Percentiles rank a stretch among this genome's conserved stretches.
These are phyloP conservation scores for Cetonia aurata DNA, from an alignment of 2,888 invertebrate genomes.

Conservation along the genomic window DNA sequence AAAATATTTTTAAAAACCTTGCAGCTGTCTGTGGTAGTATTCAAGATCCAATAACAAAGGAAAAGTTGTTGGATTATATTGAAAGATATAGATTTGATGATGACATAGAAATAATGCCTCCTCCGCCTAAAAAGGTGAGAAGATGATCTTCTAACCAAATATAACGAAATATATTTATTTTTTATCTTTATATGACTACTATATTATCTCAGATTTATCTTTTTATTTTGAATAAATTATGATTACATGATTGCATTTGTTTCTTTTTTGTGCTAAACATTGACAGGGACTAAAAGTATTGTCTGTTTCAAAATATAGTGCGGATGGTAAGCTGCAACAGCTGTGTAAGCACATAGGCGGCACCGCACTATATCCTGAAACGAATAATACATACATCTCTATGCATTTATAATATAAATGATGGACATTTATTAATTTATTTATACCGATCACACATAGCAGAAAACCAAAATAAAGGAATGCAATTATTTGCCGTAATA, in stretches of 20 bases:
- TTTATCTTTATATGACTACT: conserved; percentile 39
- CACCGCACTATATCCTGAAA: too few species aligned
- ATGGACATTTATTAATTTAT: too few species aligned
- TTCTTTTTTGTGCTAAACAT: too few species aligned
- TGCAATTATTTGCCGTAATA: too few species aligned
- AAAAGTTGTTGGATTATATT: conserved; percentile 81
- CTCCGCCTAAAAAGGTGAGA: conserved; percentile 70
- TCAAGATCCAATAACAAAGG: conserved; percentile 85
- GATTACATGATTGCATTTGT: not conserved
- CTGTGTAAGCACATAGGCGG: too few species aligned
- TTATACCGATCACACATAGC: too few species aligned
- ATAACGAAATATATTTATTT: conserved; percentile 41
- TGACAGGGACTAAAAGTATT: too few species aligned
- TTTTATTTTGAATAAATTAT: conserved; percentile 43
- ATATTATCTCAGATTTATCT: conserved; percentile 28
- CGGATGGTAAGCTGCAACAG: too few species aligned
- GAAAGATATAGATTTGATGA: conserved; percentile 74
- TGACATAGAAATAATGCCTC: conserved; percentile 80
- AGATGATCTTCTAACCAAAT: conserved; percentile 59
- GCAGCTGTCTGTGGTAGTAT: conserved; percentile 89
- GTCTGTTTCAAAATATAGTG: too few species aligned
- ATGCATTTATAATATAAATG: too few species aligned
- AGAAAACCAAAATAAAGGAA: too few species aligned
- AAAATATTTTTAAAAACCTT: conserved; percentile 57
- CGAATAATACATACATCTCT: too few species aligned